Base-by-base conservation (phyloP, 1,140 invertebrate species). In the Panulirus ornatus region DNA sequence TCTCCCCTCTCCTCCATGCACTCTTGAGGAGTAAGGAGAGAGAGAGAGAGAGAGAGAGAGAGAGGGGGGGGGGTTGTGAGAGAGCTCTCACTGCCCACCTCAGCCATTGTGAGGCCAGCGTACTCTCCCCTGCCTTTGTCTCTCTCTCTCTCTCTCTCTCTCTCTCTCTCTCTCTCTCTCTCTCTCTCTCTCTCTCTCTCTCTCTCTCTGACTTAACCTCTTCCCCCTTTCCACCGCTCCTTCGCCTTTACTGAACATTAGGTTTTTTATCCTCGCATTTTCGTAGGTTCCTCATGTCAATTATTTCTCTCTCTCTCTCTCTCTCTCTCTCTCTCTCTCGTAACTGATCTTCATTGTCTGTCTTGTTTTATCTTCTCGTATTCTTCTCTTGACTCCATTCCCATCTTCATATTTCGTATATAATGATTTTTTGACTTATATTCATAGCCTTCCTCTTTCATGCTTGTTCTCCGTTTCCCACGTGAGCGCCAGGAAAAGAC, bases 101-200 rank as follows among this genome's bases (percentile, higher is more conserved):
- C n/a, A n/a, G n/a, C n/a, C 3, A 8, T 44, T 1, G n/a, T 34
- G 19, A 19, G 19, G n/a, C 22, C 73, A 34, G 19, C 36, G 19
- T 63, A 19, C 30, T 27, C 30, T 27, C 30, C 58, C 30, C 58
- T 63, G 19, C 30, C 58, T 63, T 27, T 63, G 19, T 63, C 58
- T 66, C 58, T 66, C 58, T 66, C 58, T 66, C 58, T 66, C 58
- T 66, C 58, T 66, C 58, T 66, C 58, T 66, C 58, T 66, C 58
- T 66, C 58, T 66, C 58, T 66, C 58, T 66, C 58, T 66, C 58
- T 66, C 58, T 66, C 58, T 66, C 58, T 66, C 58, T 66, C 58
- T 66, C 1, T 66, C 1, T 9, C 58, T 19, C n/a, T 30, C 73
- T 76, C 30, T 75, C n/a, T 30, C 73, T 76, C 73, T 40, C 76